Conservation (phyloP, 2,113 vertebrate species). For the Excalfactoria chinensis region DNA sequence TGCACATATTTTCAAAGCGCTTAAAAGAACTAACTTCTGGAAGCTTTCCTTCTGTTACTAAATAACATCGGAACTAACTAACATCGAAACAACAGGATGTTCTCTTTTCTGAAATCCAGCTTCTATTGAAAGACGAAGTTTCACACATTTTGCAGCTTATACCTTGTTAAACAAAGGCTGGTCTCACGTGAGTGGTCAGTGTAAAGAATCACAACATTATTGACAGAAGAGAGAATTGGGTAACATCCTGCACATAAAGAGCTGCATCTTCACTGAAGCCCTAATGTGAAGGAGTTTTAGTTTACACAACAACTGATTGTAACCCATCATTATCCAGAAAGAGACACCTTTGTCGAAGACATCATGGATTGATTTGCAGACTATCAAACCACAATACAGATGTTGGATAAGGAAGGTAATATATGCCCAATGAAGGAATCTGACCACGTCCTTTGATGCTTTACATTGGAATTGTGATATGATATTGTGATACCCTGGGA, state of each 20-base stretch:
- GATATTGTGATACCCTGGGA: background rate
- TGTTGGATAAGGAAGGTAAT: background rate
- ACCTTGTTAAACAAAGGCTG: slow-evolving; percentile 5
- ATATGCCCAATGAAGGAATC: background rate
- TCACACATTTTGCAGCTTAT: slow-evolving; percentile 20
- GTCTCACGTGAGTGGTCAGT: background rate
- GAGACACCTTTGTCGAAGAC: background rate
- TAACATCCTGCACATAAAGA: background rate
- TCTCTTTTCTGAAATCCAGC: background rate
- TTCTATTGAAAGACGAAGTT: slow-evolving; percentile 44
- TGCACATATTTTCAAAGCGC: background rate
- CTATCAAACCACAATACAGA: background rate
- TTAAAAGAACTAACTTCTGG: background rate
- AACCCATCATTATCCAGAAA: background rate
- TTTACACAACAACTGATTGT: background rate
- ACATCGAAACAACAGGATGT: slow-evolving; percentile 19
- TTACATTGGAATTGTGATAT: background rate
- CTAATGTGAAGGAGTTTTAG: background rate
- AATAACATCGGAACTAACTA: slow-evolving; percentile 56
- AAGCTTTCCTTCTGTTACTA: slow-evolving; percentile 60
- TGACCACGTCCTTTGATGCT: background rate
- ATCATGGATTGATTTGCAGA: background rate
- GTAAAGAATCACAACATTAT: background rate
- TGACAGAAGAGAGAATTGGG: background rate
- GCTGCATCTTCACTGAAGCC: background rate